Percentiles rank a stretch among this genome's conserved stretches.
phyloP scores from a whole-genome alignment of 2,797 vertebrate species.

The Sandelia bainsii region DNA sequence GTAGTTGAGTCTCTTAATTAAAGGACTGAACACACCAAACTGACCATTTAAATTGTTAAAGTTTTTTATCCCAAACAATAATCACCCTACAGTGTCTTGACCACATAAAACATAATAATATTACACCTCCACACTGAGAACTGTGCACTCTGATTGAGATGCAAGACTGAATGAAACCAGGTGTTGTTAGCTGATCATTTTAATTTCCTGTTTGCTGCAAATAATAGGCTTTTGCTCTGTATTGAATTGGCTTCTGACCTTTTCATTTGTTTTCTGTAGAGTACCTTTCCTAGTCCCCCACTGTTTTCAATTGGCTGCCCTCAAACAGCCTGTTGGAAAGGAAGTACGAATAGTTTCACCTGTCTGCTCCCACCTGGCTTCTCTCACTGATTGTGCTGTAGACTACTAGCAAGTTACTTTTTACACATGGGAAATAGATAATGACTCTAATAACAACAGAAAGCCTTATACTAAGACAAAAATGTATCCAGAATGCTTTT shows the following conservation, averaged over 20 bases:
- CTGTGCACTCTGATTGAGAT: not conserved
- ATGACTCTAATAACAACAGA: not conserved
- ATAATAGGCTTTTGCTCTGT: constrained; percentile 18
- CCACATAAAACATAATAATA: constrained; percentile 13
- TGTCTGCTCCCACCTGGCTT: not conserved
- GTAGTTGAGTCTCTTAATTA: not conserved
- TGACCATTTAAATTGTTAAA: not conserved
- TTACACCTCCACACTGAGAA: not conserved
- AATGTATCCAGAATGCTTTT: not conserved
- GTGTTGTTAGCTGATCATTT: constrained; percentile 21
- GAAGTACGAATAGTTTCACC: constrained; percentile 8
- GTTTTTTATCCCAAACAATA: not conserved
- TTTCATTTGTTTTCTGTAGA: constrained; percentile 24
- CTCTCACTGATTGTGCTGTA: not conserved
- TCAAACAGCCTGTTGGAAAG: constrained; percentile 13
- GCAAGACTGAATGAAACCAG: constrained; percentile 17
- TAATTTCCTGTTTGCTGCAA: constrained; percentile 13
- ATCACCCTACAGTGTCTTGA: not conserved
- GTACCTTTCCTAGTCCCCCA: not conserved
- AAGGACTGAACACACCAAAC: constrained; percentile 4
- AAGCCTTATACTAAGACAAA: constrained; percentile 2
- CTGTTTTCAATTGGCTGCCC: constrained; percentile 32
- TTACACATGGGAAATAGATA: constrained; percentile 1
- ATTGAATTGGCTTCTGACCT: constrained; percentile 52
- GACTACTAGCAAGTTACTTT: not conserved